These are phyloP conservation scores for Synanthedon formicaeformis DNA, from an alignment of 2,888 invertebrate species.

Conservation along the genomic window DNA sequence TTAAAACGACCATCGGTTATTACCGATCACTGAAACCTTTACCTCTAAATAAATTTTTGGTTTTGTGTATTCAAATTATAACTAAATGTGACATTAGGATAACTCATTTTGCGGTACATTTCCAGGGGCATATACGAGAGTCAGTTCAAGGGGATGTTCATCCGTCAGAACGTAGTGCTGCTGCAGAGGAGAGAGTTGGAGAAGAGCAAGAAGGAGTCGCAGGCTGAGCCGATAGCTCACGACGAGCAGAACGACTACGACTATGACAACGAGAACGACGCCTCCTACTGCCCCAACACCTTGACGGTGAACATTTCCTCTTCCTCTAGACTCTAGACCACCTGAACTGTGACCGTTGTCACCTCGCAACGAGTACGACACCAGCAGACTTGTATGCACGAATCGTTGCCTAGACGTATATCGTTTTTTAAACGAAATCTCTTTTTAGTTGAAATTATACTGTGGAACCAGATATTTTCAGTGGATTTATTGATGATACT, in stretches of 20 bases:
- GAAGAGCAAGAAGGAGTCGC: constrained; percentile 12
- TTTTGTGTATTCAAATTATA: too few species aligned
- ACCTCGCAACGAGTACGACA: neutral
- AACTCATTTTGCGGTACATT: neutral
- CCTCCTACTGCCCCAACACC: constrained; percentile 53
- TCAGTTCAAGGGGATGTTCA: constrained; percentile 54
- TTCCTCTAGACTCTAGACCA: neutral
- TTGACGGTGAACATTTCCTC: constrained; percentile 28
- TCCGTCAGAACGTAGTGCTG: constrained; percentile 43
- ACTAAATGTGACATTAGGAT: too few species aligned
- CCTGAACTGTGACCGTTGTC: too few species aligned
- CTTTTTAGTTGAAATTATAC: too few species aligned
- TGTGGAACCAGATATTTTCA: too few species aligned
- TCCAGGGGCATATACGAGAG: constrained; percentile 55
- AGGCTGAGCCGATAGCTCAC: constrained; percentile 29
- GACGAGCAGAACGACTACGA: constrained; percentile 51
- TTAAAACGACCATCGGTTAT: too few species aligned
- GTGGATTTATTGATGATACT: too few species aligned
- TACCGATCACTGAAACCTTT: too few species aligned
- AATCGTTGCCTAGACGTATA: too few species aligned
- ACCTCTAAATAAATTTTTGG: too few species aligned
- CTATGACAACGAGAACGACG: constrained; percentile 63
- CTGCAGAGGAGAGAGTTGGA: constrained; percentile 30
- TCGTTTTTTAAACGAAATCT: too few species aligned
- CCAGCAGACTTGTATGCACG: too few species aligned